Evolutionary conservation across 2,888 invertebrate species (phyloP).

Genomic region (Neuroscelio doddi): DNA sequence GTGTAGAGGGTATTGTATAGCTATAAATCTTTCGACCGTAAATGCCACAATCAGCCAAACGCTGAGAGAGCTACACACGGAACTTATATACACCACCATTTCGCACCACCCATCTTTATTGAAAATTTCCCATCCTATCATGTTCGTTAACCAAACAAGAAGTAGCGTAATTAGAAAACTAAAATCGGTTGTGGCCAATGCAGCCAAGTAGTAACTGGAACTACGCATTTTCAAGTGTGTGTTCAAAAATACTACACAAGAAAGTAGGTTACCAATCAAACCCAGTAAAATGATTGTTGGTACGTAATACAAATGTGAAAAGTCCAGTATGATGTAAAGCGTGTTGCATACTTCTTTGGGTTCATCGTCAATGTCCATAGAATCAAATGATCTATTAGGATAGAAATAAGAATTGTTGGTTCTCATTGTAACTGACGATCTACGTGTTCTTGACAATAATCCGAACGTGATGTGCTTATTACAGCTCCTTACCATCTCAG

Average conservation of each 20-base stretch:
- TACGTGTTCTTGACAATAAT: background rate
- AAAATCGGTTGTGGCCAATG: conserved; percentile 77
- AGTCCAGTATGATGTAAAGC: conserved; percentile 68
- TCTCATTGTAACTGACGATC: conserved; percentile 15
- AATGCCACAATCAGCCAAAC: conserved; percentile 82
- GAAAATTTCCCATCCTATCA: conserved; percentile 72
- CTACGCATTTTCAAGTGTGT: conserved; percentile 77
- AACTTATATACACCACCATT: conserved; percentile 73
- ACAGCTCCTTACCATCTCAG: background rate
- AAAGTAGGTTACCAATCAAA: conserved; percentile 76
- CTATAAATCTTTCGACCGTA: conserved; percentile 80
- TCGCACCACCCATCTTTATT: conserved; percentile 77
- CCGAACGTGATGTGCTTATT: background rate
- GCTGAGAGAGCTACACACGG: conserved; percentile 77
- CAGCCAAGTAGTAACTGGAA: conserved; percentile 78
- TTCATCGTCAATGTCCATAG: conserved; percentile 50
- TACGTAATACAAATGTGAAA: conserved; percentile 76
- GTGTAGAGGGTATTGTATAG: conserved; percentile 77
- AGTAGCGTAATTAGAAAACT: conserved; percentile 75
- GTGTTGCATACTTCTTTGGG: conserved; percentile 56
- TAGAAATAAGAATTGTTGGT: conserved; percentile 9
- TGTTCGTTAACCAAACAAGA: conserved; percentile 74
- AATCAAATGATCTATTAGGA: conserved; percentile 31
- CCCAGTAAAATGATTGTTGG: conserved; percentile 77
- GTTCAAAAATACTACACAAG: conserved; percentile 76